phyloP scores from a whole-genome alignment of 2,797 vertebrate genomes.

The Zonotrichia albicollis region DNA sequence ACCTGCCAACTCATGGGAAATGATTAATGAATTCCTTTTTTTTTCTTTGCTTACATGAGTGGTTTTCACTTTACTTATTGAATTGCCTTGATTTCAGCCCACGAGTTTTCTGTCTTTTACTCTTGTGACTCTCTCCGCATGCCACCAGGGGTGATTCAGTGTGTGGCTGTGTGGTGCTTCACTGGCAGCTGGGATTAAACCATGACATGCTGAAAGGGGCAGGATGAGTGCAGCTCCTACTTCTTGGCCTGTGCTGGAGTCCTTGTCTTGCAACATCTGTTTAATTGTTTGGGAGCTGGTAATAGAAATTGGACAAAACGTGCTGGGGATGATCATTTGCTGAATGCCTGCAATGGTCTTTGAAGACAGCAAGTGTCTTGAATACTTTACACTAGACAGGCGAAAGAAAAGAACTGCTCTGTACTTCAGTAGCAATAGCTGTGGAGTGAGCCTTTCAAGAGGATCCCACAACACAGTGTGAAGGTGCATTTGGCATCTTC shows the following conservation, averaged over 20 bases:
- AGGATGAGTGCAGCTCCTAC: not conserved
- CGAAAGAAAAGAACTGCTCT: not conserved
- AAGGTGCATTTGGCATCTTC: not conserved
- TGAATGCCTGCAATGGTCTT: not conserved
- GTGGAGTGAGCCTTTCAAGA: not conserved
- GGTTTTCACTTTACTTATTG: not conserved
- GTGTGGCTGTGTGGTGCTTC: rapidly evolving
- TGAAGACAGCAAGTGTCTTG: not conserved
- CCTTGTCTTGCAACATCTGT: not conserved
- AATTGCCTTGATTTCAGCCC: not conserved
- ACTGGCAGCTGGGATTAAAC: not conserved
- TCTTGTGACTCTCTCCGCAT: not conserved
- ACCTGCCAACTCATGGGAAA: not conserved
- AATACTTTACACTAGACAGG: not conserved
- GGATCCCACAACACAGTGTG: not conserved
- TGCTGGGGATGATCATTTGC: not conserved
- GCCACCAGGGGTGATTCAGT: not conserved
- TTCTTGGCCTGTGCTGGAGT: not conserved
- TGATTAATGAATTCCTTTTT: not conserved
- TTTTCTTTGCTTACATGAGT: not conserved
- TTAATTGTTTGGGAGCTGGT: not conserved
- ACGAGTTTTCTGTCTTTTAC: not conserved
- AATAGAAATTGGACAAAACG: not conserved
- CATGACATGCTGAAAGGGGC: not conserved
- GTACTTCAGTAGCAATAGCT: not conserved